These are phyloP conservation scores for Camponotus pennsylvanicus DNA, from an alignment of 1,140 invertebrate species.

Conservation along the genomic window DNA sequence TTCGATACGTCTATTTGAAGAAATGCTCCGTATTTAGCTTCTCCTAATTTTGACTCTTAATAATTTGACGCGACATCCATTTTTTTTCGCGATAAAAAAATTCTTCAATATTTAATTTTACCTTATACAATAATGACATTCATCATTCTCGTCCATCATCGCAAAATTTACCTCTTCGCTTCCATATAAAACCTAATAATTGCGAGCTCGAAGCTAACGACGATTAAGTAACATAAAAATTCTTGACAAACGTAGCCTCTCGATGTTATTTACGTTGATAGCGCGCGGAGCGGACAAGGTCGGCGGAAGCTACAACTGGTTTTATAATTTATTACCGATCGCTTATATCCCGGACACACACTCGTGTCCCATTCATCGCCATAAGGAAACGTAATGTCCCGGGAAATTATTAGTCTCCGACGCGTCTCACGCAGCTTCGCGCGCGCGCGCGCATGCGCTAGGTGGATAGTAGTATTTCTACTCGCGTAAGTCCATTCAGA, in stretches of 20 bases:
- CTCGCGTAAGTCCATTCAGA: constrained; percentile 61
- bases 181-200: background rate
- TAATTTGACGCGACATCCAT: background rate
- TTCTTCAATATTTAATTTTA: constrained; percentile 1
- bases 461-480: constrained; percentile 55
- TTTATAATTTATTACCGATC: constrained; percentile 51
- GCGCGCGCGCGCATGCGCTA: background rate
- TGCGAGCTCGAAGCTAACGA: background rate
- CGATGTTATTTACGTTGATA: constrained; percentile 29
- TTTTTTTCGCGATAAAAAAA: constrained; percentile 1
- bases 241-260: background rate
- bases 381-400: constrained; percentile 30
- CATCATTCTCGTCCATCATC: background rate
- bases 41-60: background rate
- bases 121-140: background rate
- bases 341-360: background rate
- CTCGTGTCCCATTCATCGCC: constrained; percentile 41
- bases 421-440: background rate
- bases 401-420: constrained; percentile 39
- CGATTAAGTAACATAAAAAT: constrained; percentile 16
- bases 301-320: constrained; percentile 42
- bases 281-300: background rate
- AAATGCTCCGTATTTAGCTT: background rate
- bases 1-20: background rate
- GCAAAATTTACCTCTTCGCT: constrained; percentile 1